These are phyloP conservation scores for Adelognathus sp. DNA, from an alignment of 2,888 invertebrate genomes.

Conservation along the genomic window DNA sequence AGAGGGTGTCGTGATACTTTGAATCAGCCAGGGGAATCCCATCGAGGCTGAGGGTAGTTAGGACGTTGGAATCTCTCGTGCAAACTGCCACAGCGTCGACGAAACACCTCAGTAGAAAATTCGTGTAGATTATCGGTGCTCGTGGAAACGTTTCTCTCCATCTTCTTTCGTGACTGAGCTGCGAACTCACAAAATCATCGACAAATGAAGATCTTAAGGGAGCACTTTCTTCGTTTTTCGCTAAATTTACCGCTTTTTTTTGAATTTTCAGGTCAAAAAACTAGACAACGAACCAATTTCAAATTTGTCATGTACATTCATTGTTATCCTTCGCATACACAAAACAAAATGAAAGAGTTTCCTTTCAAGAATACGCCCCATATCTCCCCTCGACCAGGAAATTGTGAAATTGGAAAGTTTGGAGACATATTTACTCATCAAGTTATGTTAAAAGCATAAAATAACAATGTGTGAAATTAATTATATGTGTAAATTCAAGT, in stretches of 20 bases:
- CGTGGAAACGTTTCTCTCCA: constrained; percentile 1
- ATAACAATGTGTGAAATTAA: no score
- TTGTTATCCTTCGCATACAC: no score
- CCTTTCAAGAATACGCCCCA: no score
- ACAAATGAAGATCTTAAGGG: background rate
- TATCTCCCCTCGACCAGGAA: no score
- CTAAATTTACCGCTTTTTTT: background rate
- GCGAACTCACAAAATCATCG: constrained; percentile 7
- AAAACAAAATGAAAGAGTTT: no score
- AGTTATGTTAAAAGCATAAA: no score
- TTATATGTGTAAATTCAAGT: no score
- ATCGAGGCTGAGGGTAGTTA: constrained; percentile 64
- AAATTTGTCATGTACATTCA: no score
- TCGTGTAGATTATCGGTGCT: constrained; percentile 65
- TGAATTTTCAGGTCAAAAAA: background rate
- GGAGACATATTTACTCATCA: no score
- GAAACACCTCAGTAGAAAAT: constrained; percentile 66
- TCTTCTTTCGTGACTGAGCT: constrained; percentile 12
- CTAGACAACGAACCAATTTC: no score
- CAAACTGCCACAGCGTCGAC: constrained; percentile 65
- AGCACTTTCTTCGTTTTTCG: background rate
- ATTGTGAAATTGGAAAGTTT: no score
- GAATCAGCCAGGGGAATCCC: constrained; percentile 65
- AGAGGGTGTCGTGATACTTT: constrained; percentile 65
- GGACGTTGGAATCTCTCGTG: constrained; percentile 54